Base-by-base conservation (phyloP, 2,888 invertebrate genomes). In the Philopedon plagiatum region DNA sequence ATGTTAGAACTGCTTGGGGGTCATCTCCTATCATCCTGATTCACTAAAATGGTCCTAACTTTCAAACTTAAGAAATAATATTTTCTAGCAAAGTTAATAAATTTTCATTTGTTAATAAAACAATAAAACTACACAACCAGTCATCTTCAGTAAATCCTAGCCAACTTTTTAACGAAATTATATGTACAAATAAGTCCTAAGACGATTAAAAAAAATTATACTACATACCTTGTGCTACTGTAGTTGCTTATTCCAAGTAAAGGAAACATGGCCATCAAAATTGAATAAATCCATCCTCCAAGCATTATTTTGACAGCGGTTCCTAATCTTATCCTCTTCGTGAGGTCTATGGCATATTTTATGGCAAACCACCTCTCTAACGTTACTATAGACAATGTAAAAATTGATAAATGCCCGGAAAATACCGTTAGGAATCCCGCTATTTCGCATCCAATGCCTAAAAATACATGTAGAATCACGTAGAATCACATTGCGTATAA, bases 371-470 rank as follows among this genome's bases (percentile, higher is more conserved):
- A 93, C 65, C 96, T 87, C 84, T 96, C 96, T 66, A 95, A 86
- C 0, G 96, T 96, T 44, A 97, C 93, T 37, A 96, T 90, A 0
- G 95, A 93, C 62, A 97, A 86, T 0, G 96, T 95, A 82, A 93
- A 94, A 5, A 97, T 93, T 18, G 96, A 96, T 51, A 97, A 86
- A 82, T 96, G 95, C 68, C 94, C 93, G 0, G 94, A 93, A 80
- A 95, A 95, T 0, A 96, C 94, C 0, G 95, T 95, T 60, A 97
- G 86, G 83, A 96, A 96, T 0, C 97, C 97, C 0, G 96, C 95
- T 7, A 94, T 88, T 82, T 93, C 91, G 84, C 96, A 97, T 0
- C 96, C 96, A 49, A 90, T 84, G 61, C 94, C 92, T 85, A 73
- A 37, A 80, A 78, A 8, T n/a, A n/a, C n/a, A n/a, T n/a, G n/a